Conservation (phyloP, 2,113 vertebrate genomes). For the Strix aluco region DNA sequence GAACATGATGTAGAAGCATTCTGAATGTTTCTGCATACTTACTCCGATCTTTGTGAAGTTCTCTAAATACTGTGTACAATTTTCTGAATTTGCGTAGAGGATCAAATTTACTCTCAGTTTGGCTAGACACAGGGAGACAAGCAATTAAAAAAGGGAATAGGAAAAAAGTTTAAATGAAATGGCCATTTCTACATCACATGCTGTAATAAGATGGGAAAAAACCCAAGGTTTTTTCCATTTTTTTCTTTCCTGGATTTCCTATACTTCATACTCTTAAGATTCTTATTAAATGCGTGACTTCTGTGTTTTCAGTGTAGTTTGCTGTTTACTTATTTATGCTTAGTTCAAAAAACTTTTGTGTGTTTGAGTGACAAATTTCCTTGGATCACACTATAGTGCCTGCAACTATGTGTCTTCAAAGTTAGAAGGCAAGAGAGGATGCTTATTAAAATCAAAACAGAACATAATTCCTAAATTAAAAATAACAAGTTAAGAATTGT, state of each 20-base stretch:
- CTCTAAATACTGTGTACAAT: neutral
- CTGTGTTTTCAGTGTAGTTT: neutral
- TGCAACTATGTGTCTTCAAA: neutral
- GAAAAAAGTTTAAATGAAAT: neutral
- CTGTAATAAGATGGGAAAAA: neutral
- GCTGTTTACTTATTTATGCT: neutral
- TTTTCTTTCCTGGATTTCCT: neutral
- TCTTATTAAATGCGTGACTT: neutral
- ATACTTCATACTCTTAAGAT: neutral
- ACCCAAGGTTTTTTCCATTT: neutral
- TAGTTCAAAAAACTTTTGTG: neutral
- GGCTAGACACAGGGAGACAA: neutral
- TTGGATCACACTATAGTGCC: neutral
- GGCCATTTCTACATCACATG: neutral
- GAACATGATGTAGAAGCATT: neutral
- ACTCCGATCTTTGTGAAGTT: neutral
- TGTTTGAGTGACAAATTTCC: neutral
- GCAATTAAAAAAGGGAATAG: neutral
- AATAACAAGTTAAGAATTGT: neutral
- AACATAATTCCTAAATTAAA: neutral
- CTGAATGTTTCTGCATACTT: neutral
- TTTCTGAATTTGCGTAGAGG: neutral
- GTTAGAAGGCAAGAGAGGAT: neutral
- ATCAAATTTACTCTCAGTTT: neutral
- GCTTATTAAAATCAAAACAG: neutral